Base-by-base conservation (phyloP, 2,888 invertebrate species). In the Calephelis perditalis region DNA sequence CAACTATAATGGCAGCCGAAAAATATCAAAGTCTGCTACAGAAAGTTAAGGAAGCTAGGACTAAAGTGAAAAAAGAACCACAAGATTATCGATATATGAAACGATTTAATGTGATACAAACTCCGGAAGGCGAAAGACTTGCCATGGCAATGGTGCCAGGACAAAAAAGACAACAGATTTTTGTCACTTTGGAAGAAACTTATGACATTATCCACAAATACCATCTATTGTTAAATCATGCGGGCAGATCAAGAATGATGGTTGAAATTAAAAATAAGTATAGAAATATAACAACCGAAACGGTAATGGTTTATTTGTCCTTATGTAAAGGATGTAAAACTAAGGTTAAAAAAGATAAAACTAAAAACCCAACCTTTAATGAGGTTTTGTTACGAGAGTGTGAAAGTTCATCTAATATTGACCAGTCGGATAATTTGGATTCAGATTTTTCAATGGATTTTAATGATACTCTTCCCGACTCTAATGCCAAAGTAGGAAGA, bases 191-290 rank as follows among this genome's bases (percentile, higher is more conserved):
- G 46, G 77, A 81, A 12, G 82, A 84, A 67, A 77, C 77, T 62
- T 84, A 78, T 58, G 81, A 81, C n/a, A 76, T 82, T 45, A 73
- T 83, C 67, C 69, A 70, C 0, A 71, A 75, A 6, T 74, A 70
- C 60, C 83, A 83, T 63, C 12, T 79, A 7, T 75, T 73, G 63
- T 67, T 78, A 60, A 79, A 77, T 59, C 81, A 83, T 45, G 79
- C 74, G 3, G 82, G 82, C 1, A 72, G 81, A 64, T 71, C 71
- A 52, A 74, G 77, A 12, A 73, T 82, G 72, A 75, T 77, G 77
- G 35, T 65, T 3, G 74, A 71, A 9, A 64, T 82, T 47, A 82
- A 82, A 62, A 72, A 71, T 5, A 73, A 72, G 60, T 82, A 79
- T 65, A 78, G 72, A 63, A 82, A 83, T 62, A 69, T 83, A 4